Conservation (phyloP, 2,797 vertebrate species). For the Ispidina picta region DNA sequence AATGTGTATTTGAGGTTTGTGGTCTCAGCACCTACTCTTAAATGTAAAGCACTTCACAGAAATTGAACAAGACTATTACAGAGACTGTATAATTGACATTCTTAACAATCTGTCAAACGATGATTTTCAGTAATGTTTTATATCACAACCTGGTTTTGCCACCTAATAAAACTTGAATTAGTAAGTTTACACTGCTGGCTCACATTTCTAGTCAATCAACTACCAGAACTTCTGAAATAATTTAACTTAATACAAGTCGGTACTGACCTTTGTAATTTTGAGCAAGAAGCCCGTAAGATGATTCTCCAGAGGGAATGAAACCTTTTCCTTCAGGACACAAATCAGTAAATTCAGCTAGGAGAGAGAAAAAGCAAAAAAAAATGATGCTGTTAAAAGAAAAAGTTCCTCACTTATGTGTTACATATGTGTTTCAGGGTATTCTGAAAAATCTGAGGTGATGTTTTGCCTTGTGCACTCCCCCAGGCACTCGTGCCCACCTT, state of each 20-base stretch:
- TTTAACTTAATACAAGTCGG: neutral
- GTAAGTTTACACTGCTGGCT: neutral
- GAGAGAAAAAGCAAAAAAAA: constrained; percentile 38
- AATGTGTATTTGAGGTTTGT: neutral
- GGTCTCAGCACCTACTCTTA: neutral
- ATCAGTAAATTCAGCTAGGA: constrained; percentile 89
- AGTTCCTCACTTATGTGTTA: neutral
- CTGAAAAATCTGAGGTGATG: neutral
- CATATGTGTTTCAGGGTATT: neutral
- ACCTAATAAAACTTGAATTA: constrained; percentile 7
- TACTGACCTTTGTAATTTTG: constrained; percentile 86
- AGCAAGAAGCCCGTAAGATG: constrained; percentile 74
- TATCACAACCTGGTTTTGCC: neutral
- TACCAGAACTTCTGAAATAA: neutral
- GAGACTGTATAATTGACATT: neutral
- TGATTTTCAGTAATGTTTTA: constrained; percentile 14
- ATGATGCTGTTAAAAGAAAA: neutral
- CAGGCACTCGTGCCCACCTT: neutral
- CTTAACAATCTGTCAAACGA: neutral
- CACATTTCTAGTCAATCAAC: neutral
- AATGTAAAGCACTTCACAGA: neutral
- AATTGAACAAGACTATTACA: neutral
- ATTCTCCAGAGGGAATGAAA: constrained; percentile 84
- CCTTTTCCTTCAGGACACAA: constrained; percentile 94
- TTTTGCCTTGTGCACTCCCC: neutral